Base-by-base conservation (phyloP, 2,888 invertebrate species). In the Eugnorisma glareosa region DNA sequence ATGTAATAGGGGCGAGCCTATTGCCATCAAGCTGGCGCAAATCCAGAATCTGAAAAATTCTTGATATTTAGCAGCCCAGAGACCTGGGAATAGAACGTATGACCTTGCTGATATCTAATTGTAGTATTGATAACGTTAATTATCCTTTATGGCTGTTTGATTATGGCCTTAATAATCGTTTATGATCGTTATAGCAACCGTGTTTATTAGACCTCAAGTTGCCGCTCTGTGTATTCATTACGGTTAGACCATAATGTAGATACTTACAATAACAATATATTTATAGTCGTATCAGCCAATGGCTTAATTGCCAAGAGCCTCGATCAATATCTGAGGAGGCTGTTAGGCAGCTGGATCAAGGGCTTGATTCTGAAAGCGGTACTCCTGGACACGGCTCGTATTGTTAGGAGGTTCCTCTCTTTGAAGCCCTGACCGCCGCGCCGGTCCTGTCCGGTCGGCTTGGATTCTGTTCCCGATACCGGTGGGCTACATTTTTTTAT, bases 141-240 rank as follows among this genome's bases (percentile, higher is more conserved):
- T 74, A 48, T 61, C n/a, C 0, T 75, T 48, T 40, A 74, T 48
- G 40, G n/a, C 24, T 18, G 18, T 61, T 61, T 61, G 8, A 48
- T 40, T 48, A 73, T 75, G 74, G 59, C 24, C 13, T 61, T 48
- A 37, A 18, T 73, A 40, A 73, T 24, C n/a, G 61, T 75, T 59
- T 74, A 74, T 31, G 18, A 18, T 3, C 59, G 8, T 31, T 48
- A 45, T 73, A 11, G 28, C 18, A 18, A 72, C 37, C 6, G 15
- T 18, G 28, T 6, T 61, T n/a, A 59, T 61, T 24, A 59, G 21
- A 61, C 37, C 37, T 61, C 24, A 61, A 73, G 48, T 37, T 48
- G 31, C 13, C 31, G 37, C 45, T 73, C 10, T 31, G 48, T 45
- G 37, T 48, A 64, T 64, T 37, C n/a, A 64, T 13, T 37, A 63